Base-by-base conservation (phyloP, 2,888 invertebrate genomes). In the Xylocampa areola region DNA sequence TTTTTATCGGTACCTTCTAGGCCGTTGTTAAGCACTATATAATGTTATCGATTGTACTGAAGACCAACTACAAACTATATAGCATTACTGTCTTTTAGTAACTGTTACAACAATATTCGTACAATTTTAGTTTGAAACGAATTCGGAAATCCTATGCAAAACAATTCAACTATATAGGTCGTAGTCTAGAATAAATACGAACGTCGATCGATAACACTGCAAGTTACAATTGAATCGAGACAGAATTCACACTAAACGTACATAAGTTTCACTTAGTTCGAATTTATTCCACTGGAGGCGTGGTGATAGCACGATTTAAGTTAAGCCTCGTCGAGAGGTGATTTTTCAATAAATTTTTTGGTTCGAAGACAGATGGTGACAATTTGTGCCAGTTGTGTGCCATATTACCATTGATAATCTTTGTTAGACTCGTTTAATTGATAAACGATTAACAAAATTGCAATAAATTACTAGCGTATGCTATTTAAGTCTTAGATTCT, bases 151-250 rank as follows among this genome's bases (percentile, higher is more conserved):
- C 32, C 37, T 35, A 45, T 53, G 48, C 41, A 49, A 57, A 58
- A 59, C 59, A 47, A 68, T 44, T 37, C 48, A 25, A 35, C 64
- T 53, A 64, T 68, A 55, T 68, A 50, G 55, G 48, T 58, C 52
- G 39, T 33, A 54, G 41, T 52, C 32, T 27, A 70, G 35, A 53
- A 59, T 48, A 61, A 69, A 73, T 73, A 52, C 41, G 60, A 52
- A 52, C 54, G 35, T 19, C 49, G 52, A 62, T 70, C 70, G 66
- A 59, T 70, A 66, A 73, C 52, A 55, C 74, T 73, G 52, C 54
- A 44, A 71, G 73, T 76, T 73, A 77, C 73, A 67, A 53, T 73
- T 63, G 63, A 67, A 60, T 67, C 27, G 73, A 49, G 61, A 63
- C 59, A 68, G 71, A 68, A 67, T 71, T 73, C 57, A 39, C 73